These are phyloP conservation scores for Corythornis cristatus DNA, from an alignment of 2,113 vertebrate species.

Conservation along the genomic window DNA sequence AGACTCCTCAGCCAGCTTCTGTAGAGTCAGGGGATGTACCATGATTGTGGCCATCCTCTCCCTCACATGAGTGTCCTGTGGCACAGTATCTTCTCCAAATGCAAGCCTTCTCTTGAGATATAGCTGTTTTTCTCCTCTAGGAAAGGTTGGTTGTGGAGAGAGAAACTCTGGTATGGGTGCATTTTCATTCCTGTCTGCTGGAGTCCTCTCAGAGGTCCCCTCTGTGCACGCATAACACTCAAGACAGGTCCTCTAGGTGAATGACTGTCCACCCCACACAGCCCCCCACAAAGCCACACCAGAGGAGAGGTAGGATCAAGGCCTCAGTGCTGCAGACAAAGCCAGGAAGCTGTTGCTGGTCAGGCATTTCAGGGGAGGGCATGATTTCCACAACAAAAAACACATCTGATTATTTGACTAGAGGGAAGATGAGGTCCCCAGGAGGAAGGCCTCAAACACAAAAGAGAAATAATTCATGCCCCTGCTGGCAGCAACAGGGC, in stretches of 20 bases:
- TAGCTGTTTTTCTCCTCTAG: rapidly evolving
- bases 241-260: neutral
- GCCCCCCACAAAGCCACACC: neutral
- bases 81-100: neutral
- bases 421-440: neutral
- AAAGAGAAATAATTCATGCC: constrained; percentile 9
- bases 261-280: rapidly evolving
- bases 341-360: constrained; percentile 21
- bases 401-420: constrained; percentile 10
- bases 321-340: neutral
- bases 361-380: constrained; percentile 17
- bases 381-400: constrained; percentile 49
- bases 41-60: neutral
- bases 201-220: neutral
- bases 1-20: neutral
- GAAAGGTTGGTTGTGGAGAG: neutral
- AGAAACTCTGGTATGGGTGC: neutral
- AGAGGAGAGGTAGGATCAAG: neutral
- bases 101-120: neutral
- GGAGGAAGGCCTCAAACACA: constrained; percentile 25
- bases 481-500: neutral
- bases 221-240: neutral
- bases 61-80: neutral
- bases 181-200: neutral
- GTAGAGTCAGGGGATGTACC: neutral